Evolutionary conservation across 2,888 invertebrate genomes (phyloP), one percentile per base, ranked within the genome.

Genomic region (Ophion ellenae): DNA sequence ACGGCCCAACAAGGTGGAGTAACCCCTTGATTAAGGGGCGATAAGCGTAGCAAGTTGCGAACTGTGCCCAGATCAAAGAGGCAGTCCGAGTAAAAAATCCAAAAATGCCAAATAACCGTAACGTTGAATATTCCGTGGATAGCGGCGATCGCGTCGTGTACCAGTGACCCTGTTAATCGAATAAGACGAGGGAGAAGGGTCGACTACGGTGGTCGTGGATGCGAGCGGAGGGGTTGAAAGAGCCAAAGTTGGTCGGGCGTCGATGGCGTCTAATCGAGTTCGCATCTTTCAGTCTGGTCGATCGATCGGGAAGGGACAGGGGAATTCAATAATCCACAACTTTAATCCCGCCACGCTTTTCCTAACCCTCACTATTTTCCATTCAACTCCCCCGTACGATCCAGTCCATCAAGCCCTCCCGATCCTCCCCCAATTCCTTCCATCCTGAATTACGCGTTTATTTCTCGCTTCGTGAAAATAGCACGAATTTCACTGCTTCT

Each of bases 231-330:
- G 73, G 77, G 73, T 20, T 64, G 66, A 76, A 76, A 57, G 63
- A 75, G 81, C 69, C 77, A 77, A 83, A 86, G 80, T 86, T 83
- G 74, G 80, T 80, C 83, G 81, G 81, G 71, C 75, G 82, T 82
- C 79, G 83, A 86, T 77, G 77, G 74, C 77, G 83, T 64, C 77
- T 86, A 86, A 86, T 86, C 83, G 86, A 86, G 83, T 86, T 83
- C 77, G 67, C 81, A 74, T 83, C 86, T 80, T 86, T 76, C 80
- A 83, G 86, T 86, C 73, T 67, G 53, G 47, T 78, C 74, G 86
- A 77, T 86, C 86, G 83, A 86, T 78, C 74, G 63, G 69, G 57
- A 70, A 53, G 75, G 64, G 69, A 28, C 40, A 61, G 61, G 81
- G 47, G 61, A 76, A 85, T 79, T 82, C 66, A 86, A 86, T 80